A percentile compares a stretch with the other conserved stretches of the same genome.
These are phyloP conservation scores for Heterodera schachtii DNA, from an alignment of 1,140 invertebrate species.

Conservation along the genomic window DNA sequence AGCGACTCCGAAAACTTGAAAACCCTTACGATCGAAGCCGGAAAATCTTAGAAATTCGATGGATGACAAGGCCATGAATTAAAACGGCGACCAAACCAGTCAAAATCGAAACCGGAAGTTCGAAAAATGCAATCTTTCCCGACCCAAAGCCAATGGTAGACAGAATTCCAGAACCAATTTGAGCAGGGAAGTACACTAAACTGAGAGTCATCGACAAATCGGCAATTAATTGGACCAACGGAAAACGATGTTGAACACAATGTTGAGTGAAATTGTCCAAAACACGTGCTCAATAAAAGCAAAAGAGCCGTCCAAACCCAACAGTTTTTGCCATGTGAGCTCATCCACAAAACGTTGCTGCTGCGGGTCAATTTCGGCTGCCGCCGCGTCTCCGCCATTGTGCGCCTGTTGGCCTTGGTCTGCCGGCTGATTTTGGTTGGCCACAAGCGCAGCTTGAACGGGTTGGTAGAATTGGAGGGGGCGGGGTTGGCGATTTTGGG, in stretches of 20 bases:
- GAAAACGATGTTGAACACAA: constrained; percentile 85
- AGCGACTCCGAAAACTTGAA: background rate
- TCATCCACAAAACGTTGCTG: constrained; percentile 82
- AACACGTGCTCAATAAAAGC: constrained; percentile 95
- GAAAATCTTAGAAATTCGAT: constrained; percentile 74
- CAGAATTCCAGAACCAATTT: constrained; percentile 83
- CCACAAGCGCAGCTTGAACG: constrained; percentile 2
- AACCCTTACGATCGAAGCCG: constrained; percentile 74
- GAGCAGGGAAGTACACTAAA: constrained; percentile 91
- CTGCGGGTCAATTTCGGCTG: constrained; percentile 19
- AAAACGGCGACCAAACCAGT: constrained; percentile 89
- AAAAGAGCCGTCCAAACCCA: constrained; percentile 93
- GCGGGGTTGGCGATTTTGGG: background rate
- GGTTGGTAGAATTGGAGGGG: constrained; percentile 19
- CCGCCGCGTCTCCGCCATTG: constrained; percentile 77
- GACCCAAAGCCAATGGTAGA: constrained; percentile 74
- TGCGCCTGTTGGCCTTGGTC: constrained; percentile 23
- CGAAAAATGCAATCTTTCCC: constrained; percentile 70
- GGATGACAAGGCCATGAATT: constrained; percentile 79
- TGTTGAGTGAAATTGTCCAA: constrained; percentile 96
- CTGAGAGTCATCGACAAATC: constrained; percentile 65
- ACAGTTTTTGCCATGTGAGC: constrained; percentile 91
- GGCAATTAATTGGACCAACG: constrained; percentile 51
- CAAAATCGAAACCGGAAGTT: constrained; percentile 71
- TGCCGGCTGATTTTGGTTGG: background rate